Conservation (phyloP, 2,113 vertebrate genomes). For the Colius striatus region DNA sequence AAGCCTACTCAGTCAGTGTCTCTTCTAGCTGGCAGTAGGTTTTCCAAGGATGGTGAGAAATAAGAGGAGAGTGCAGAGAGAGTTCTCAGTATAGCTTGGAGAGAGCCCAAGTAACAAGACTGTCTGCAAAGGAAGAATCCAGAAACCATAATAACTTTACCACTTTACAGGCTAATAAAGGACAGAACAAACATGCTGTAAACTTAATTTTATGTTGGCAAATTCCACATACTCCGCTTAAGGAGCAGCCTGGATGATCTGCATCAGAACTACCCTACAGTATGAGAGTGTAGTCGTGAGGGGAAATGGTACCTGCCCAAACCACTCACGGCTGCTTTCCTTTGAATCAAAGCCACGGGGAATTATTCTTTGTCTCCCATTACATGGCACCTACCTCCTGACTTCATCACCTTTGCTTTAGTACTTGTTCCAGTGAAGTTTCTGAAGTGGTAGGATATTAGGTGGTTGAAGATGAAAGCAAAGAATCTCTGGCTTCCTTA, state of each 20-base stretch:
- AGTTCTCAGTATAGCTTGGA: background rate
- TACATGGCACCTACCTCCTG: background rate
- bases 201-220: background rate
- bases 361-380: background rate
- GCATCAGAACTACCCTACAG: background rate
- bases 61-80: background rate
- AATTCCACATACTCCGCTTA: background rate
- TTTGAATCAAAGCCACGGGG: background rate
- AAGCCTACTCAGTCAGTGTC: conserved; percentile 20
- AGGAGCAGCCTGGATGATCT: background rate
- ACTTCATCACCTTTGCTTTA: background rate
- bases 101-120: background rate
- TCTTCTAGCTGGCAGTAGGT: conserved; percentile 18
- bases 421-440: background rate
- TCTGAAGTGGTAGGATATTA: background rate
- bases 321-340: background rate
- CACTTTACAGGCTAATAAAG: background rate
- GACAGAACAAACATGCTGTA: background rate
- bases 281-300: background rate
- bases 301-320: background rate
- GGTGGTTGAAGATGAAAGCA: background rate
- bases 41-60: conserved; percentile 48
- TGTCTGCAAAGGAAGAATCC: conserved; percentile 14
- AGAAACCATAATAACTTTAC: background rate
- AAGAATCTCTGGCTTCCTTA: background rate